Evolutionary conservation across 2,888 invertebrate genomes (phyloP), one percentile per base, ranked within the genome.

Genomic region (Nasonia oneida): DNA sequence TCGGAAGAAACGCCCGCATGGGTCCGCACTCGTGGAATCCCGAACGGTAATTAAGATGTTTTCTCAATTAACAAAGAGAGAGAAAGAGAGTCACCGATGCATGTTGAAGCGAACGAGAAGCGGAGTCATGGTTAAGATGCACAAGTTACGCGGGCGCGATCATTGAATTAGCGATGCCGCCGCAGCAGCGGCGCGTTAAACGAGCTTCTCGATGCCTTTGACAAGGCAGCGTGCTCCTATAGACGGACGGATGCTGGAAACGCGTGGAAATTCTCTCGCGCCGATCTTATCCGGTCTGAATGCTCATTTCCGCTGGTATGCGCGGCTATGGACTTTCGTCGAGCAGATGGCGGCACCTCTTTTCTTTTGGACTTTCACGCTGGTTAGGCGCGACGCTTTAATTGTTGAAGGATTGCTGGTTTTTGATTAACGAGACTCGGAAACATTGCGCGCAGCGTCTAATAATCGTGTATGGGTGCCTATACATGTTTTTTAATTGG

Each of bases 21-120:
- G 15, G 0, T 67, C 5, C 18, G 15, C 70, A 74, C 53, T 80
- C 39, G 67, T 74, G 87, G 88, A 88, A 90, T 91, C 90, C 88
- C 88, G 88, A 89, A 90, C 89, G 90, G 89, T 88, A 89, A 90
- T 91, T 90, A 91, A 90, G 89, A 90, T 88, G 85, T 89, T 89
- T 88, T 86, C 87, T 90, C 89, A 90, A 91, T 91, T 89, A 90
- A 89, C 89, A 83, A 71, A 83, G 86, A 88, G 18, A n/a, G 73
- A 73, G 10, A 33, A 15, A 67, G 3, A 33, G 67, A 29, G 33
- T 29, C n/a, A 23, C 33, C 33, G 67, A 67, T 67, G 67, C 33
- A 29, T 23, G 33, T 8, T 29, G 33, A 67, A 67, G 12, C 37
- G 8, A 8, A 37, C 37, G 37, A 37, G 67, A n/a, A 61, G 14